phyloP scores from a whole-genome alignment of 2,797 vertebrate genomes.

The Anguilla obscura region DNA sequence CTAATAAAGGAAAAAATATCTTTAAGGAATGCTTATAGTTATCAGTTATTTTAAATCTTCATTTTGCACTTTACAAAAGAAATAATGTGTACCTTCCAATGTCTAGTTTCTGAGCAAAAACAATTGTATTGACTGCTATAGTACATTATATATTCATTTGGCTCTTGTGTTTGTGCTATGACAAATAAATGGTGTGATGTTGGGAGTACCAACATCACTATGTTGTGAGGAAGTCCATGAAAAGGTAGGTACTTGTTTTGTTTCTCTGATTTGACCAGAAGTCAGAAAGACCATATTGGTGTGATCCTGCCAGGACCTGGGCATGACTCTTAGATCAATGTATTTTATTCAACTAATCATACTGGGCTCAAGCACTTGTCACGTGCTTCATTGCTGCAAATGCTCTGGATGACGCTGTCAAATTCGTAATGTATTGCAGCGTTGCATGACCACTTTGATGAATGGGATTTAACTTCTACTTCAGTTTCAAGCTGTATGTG shows the following conservation, averaged over 20 bases:
- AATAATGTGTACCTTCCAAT: background rate
- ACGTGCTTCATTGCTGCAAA: background rate
- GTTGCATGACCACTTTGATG: background rate
- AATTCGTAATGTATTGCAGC: background rate
- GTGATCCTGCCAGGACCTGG: background rate
- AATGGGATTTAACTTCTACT: background rate
- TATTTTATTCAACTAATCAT: background rate
- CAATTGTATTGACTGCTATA: background rate
- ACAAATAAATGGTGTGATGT: background rate
- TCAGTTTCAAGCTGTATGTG: background rate
- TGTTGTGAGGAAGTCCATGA: background rate
- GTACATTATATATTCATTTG: background rate
- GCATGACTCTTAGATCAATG: background rate
- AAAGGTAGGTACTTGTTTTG: background rate
- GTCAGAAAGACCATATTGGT: background rate
- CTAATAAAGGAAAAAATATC: slow-evolving; percentile 69
- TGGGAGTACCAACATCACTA: background rate
- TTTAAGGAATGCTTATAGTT: slow-evolving; percentile 33
- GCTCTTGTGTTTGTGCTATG: background rate
- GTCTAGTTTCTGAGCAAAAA: background rate
- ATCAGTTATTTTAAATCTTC: slow-evolving; percentile 2
- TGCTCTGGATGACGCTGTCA: background rate
- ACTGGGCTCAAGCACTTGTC: background rate
- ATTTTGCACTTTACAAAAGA: background rate
- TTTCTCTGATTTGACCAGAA: background rate